Evolutionary conservation across 2,797 vertebrate genomes (phyloP), one percentile per base, ranked within the genome.

Genomic region (Orientallactaga sibirica): DNA sequence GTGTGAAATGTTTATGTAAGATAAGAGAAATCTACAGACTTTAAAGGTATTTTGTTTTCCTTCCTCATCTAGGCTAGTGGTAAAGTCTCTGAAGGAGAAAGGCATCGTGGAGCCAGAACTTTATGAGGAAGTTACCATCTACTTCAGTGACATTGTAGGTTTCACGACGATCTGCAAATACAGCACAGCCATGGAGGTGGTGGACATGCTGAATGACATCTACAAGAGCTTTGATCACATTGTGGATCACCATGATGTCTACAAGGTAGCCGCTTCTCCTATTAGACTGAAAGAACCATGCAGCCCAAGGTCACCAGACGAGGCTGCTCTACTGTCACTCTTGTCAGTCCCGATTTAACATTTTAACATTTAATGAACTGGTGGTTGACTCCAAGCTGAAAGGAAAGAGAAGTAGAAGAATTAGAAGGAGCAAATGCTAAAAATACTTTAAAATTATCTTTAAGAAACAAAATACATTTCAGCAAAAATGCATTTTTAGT

Each of bases 181-280:
- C 98, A 99, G 99, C 98, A 99, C 99, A 1, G 99, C 99, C 92
- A 99, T 99, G 99, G 99, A 99, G 97, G 99, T 99, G 98, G 99
- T 99, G 48, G 99, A 99, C 98, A 99, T 99, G 99, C 99, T 99
- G 81, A 99, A 99, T 0, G 98, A 99, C 96, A 99, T 99, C 98
- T 99, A 99, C 97, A 99, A 99, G 98, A 99, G 99, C 97, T 99
- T 99, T 82, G 99, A 99, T 97, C 99, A 98, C 97, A 99, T 99
- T 96, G 98, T 99, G 2, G 99, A 99, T 96, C 98, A 99, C 96
- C 99, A 99, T 5, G 99, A 99, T 24, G 99, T 99, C 96, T 99
- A 99, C 96, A 99, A 99, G 99, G 99, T 99, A 97, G 97, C 41
- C 85, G 76, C 29, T 14, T 29, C 22, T 29, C 7, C 95, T 25